Percentiles rank a stretch among this genome's conserved stretches.
Conservation (phyloP, 92 coral and sea anemone species). For the Montipora capitata region DNA sequence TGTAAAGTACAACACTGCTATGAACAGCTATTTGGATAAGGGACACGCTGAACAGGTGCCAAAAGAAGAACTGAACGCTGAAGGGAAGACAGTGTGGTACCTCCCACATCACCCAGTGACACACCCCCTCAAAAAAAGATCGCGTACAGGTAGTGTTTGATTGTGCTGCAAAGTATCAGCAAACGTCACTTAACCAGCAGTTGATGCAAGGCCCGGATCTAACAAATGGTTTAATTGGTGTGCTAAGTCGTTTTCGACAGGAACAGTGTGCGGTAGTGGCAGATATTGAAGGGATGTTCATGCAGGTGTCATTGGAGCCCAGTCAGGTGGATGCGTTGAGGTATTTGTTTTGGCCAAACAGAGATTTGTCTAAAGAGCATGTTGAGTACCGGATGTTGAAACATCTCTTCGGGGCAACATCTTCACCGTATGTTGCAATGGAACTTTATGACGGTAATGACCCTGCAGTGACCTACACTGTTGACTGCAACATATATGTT, state of each 20-base stretch:
- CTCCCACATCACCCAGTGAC: constrained; percentile 73
- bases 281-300: constrained; percentile 52
- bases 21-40: constrained; percentile 57
- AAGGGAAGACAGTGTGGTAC: constrained; percentile 58
- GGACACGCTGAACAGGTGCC: constrained; percentile 69
- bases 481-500: constrained; percentile 66
- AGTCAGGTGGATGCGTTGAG: constrained; percentile 51
- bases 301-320: constrained; percentile 52
- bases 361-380: constrained; percentile 48
- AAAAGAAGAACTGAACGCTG: background rate
- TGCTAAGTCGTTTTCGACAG: constrained; percentile 46
- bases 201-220: constrained; percentile 54
- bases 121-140: constrained; percentile 38
- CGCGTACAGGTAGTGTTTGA: constrained; percentile 60
- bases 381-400: constrained; percentile 58
- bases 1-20: constrained; percentile 63
- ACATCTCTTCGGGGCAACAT: constrained; percentile 65
- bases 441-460: constrained; percentile 17
- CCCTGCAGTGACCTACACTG: constrained; percentile 18
- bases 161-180: constrained; percentile 62
- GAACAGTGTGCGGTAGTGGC: constrained; percentile 35
- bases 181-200: constrained; percentile 55
- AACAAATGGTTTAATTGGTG: constrained; percentile 54
- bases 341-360: constrained; percentile 61
- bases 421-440: constrained; percentile 42